Base-by-base conservation (phyloP, 2,797 vertebrate species). In the Chrosomus eos region DNA sequence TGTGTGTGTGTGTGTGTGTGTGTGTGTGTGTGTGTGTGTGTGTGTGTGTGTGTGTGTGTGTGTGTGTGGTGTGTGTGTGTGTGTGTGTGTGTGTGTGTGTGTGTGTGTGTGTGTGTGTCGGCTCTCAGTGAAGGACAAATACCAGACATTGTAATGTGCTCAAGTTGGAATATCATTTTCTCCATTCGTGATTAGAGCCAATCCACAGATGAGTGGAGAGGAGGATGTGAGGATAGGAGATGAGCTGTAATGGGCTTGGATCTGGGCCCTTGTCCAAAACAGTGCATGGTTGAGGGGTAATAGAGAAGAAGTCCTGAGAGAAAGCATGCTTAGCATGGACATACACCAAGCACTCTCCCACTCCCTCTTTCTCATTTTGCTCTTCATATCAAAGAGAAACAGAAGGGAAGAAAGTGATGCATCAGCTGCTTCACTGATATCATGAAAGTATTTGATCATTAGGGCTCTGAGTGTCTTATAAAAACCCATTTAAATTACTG, bases 231-330 rank as follows among this genome's bases (percentile, higher is more conserved):
- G 40, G 72, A 81, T 86, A 88, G 43, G 43, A 86, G 89, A 91
- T 85, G 87, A 87, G 81, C 81, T 64, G 51, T 88, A 90, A 91
- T 92, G 86, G 89, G 85, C 93, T 89, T 85, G 87, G 87, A 86
- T 92, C 91, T 91, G 92, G 93, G 93, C 91, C 90, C 79, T 78
- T 73, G 60, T 93, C 94, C 92, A 94, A 92, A 85, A 89, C 68
- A 60, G 89, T 16, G 90, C 85, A 84, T 60, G 85, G 89, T 87
- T 85, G 86, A 92, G 90, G 90, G 88, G 85, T 88, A 93, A 91
- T 90, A 88, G 88, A 87, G 73, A 82, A 85, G 31, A 75, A 68
- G 58, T 83, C 90, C 87, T 84, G 58, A 83, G 75, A 73, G 78
- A 80, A 87, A 82, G 85, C 74, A 81, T 77, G 62, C 86, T 85